A percentile compares a stretch with the other conserved stretches of the same genome.
Conservation (phyloP, 2,888 invertebrate species). For the Opisthograptis luteolata region DNA sequence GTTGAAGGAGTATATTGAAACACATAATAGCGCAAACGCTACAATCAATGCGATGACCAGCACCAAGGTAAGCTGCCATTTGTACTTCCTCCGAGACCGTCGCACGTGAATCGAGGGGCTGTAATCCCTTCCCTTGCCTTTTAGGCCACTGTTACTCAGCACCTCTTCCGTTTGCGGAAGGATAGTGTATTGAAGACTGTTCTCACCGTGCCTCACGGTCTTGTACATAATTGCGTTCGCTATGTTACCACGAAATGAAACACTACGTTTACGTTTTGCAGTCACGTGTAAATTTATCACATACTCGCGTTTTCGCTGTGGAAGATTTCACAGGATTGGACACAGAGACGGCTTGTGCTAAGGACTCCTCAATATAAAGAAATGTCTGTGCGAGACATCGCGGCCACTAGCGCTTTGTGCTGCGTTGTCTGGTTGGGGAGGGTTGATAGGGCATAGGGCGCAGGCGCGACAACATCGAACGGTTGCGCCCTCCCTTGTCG, state of each 20-base stretch:
- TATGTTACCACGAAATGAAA: conserved; percentile 65
- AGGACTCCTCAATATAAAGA: conserved; percentile 56
- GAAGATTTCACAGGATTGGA: background rate
- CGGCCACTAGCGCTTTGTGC: conserved; percentile 72
- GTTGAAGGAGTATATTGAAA: conserved; percentile 59
- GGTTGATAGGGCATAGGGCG: conserved; percentile 45
- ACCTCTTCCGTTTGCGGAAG: conserved; percentile 89
- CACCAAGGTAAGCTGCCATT: conserved; percentile 67
- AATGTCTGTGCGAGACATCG: conserved; percentile 62
- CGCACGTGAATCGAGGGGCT: conserved; percentile 77
- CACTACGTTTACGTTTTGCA: conserved; percentile 66
- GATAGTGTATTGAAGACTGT: conserved; percentile 90
- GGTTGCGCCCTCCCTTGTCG: conserved; percentile 69
- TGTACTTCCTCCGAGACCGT: conserved; percentile 64
- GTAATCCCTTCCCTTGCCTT: conserved; percentile 81
- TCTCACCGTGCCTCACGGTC: conserved; percentile 89
- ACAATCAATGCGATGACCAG: conserved; percentile 65
- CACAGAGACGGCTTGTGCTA: conserved; percentile 35
- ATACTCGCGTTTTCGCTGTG: conserved; percentile 57
- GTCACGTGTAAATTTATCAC: conserved; percentile 63
- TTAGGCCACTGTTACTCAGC: conserved; percentile 84
- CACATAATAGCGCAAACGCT: conserved; percentile 48
- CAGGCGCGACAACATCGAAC: conserved; percentile 81
- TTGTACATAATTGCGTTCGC: conserved; percentile 86
- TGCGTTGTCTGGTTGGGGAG: conserved; percentile 54